Evolutionary conservation across 2,888 invertebrate genomes (phyloP).

Genomic region (Stenurella melanura): DNA sequence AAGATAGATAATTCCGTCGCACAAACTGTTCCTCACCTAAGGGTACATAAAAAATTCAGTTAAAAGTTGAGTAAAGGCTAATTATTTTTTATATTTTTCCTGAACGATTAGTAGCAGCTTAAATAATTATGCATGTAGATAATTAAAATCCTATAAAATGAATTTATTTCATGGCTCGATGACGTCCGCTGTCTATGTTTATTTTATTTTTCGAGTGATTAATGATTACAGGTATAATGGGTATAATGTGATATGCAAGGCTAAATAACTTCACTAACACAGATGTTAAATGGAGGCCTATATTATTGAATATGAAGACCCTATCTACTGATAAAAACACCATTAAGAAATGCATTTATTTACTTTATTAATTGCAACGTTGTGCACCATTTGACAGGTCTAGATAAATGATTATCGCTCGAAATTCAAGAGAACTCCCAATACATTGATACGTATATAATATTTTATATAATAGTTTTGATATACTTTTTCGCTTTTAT

Average conservation of each 20-base stretch:
- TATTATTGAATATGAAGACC: conserved; percentile 64
- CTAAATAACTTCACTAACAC: conserved; percentile 58
- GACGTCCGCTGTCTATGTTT: conserved; percentile 36
- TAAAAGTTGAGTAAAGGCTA: no score
- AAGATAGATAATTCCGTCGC: no score
- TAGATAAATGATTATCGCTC: conserved; percentile 59
- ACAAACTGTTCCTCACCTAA: no score
- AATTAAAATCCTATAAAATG: conserved; percentile 33
- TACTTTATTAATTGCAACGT: conserved; percentile 64
- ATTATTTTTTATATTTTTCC: no score
- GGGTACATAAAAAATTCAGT: no score
- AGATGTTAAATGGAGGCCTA: conserved; percentile 63
- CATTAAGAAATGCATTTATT: conserved; percentile 64
- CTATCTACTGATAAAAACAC: conserved; percentile 61
- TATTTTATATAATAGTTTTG: conserved; percentile 37
- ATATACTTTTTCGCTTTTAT: no score
- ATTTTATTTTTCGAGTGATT: conserved; percentile 55
- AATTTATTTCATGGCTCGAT: conserved; percentile 30
- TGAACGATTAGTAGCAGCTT: neutral
- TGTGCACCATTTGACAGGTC: conserved; percentile 55
- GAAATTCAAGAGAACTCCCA: conserved; percentile 42
- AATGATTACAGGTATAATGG: conserved; percentile 50
- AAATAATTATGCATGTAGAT: conserved; percentile 26
- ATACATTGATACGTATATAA: conserved; percentile 36
- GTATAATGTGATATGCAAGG: conserved; percentile 51